Evolutionary conservation across 2,113 vertebrate genomes (phyloP).

Genomic region (Spea bombifrons): DNA sequence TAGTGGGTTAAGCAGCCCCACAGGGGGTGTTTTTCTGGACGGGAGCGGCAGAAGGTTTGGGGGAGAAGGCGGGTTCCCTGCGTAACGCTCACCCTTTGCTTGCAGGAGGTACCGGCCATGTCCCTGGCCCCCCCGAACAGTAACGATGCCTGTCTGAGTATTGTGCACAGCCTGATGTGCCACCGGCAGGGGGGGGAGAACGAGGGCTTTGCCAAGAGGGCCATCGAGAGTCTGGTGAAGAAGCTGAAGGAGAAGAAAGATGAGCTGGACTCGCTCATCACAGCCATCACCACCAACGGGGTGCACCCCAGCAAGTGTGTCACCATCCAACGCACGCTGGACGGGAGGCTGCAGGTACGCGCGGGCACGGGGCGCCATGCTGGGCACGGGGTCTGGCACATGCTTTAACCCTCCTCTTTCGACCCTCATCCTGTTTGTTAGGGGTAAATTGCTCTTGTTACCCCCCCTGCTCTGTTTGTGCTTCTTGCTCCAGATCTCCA

Average conservation of each 20-base stretch:
- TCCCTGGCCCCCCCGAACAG: conserved; percentile 63
- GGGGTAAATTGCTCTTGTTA: background rate
- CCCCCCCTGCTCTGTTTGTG: background rate
- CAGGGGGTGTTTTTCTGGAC: background rate
- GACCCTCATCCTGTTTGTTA: no score
- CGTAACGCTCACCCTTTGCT: background rate
- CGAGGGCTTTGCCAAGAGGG: conserved; percentile 73
- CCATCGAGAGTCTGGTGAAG: conserved; percentile 74
- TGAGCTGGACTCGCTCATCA: conserved; percentile 76
- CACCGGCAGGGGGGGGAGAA: conserved; percentile 79
- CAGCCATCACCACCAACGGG: conserved; percentile 75
- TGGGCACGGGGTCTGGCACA: background rate
- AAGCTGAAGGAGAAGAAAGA: conserved; percentile 75
- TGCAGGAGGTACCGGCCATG: conserved; percentile 17
- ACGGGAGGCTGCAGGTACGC: conserved; percentile 73
- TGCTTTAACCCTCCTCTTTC: no score
- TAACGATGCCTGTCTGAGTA: conserved; percentile 75
- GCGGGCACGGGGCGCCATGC: no score
- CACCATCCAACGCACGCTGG: conserved; percentile 78
- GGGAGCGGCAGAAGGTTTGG: background rate
- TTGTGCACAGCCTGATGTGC: conserved; percentile 82
- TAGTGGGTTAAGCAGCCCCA: background rate
- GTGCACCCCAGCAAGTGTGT: conserved; percentile 79
- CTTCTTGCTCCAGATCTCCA: background rate
- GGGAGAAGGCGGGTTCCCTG: background rate